Conservation (phyloP, 2,113 vertebrate species). For the Donacobius atricapilla region DNA sequence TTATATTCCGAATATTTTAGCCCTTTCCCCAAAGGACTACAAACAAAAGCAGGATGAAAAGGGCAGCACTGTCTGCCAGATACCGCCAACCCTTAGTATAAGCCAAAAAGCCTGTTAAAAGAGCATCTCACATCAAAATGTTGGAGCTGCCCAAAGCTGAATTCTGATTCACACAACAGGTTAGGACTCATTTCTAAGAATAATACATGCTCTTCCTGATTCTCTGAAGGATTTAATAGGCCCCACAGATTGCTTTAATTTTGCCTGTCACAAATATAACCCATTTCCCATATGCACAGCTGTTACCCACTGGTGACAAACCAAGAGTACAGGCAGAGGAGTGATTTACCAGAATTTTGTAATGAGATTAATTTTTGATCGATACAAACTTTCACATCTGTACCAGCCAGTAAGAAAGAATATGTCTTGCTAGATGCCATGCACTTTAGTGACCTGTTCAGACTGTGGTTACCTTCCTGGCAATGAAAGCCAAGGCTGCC, state of each 20-base stretch:
- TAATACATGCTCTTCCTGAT: not conserved
- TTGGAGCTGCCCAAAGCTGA: not conserved
- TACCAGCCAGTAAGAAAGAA: not conserved
- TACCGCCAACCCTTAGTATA: not conserved
- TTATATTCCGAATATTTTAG: constrained; percentile 25
- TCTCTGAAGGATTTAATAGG: not conserved
- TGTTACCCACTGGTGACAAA: not conserved
- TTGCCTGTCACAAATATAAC: not conserved
- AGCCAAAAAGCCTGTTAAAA: constrained; percentile 33
- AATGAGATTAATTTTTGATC: not conserved
- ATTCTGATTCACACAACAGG: not conserved
- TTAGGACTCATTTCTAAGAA: not conserved
- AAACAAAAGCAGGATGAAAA: constrained; percentile 53
- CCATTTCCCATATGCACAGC: not conserved
- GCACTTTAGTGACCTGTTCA: not conserved
- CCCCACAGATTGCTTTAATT: not conserved
- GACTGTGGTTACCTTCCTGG: not conserved
- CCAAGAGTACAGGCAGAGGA: not conserved
- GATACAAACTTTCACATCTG: not conserved
- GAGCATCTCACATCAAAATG: constrained; percentile 5
- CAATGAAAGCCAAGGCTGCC: not conserved
- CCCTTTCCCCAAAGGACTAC: constrained; percentile 32
- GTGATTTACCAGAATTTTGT: not conserved
- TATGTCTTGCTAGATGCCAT: not conserved
- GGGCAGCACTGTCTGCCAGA: constrained; percentile 30